Evolutionary conservation across 1,140 invertebrate species (phyloP).

Genomic region (Euglossa dilemma): DNA sequence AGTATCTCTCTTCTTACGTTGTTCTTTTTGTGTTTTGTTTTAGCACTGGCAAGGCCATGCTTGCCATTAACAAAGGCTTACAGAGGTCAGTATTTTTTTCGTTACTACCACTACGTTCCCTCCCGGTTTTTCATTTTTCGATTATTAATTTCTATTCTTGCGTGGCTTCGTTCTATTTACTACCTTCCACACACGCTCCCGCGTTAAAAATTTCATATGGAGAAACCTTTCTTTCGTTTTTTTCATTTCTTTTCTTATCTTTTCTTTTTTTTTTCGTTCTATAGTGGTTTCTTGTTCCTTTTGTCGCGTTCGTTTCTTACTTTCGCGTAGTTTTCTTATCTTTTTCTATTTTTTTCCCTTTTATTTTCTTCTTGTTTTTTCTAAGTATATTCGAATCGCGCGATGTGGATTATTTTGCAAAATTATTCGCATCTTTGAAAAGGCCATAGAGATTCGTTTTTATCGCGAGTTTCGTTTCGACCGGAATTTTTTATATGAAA

Average conservation of each 20-base stretch:
- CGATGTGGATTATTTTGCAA: no score
- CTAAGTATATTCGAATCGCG: no score
- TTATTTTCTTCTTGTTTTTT: no score
- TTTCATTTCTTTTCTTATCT: background rate
- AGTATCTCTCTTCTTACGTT: constrained; percentile 80
- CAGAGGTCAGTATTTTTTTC: constrained; percentile 89
- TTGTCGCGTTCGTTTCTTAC: no score
- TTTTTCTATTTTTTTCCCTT: no score
- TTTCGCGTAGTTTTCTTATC: no score
- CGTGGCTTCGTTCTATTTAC: constrained; percentile 20
- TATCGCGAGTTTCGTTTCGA: background rate
- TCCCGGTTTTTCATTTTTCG: constrained; percentile 55
- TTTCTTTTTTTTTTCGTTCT: no score
- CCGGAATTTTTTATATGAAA: constrained; percentile 13
- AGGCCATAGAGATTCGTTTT: background rate
- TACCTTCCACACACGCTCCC: background rate
- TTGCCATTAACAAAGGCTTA: constrained; percentile 94
- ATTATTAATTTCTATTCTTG: constrained; percentile 50
- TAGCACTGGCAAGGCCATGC: constrained; percentile 91
- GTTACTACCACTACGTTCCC: constrained; percentile 70
- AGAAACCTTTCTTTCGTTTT: background rate
- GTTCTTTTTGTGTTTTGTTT: constrained; percentile 85
- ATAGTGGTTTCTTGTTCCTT: no score
- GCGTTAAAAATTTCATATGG: constrained; percentile 36
- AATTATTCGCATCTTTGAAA: background rate